These are phyloP conservation scores for Tenthredo livida DNA, from an alignment of 2,888 invertebrate species.

Conservation along the genomic window DNA sequence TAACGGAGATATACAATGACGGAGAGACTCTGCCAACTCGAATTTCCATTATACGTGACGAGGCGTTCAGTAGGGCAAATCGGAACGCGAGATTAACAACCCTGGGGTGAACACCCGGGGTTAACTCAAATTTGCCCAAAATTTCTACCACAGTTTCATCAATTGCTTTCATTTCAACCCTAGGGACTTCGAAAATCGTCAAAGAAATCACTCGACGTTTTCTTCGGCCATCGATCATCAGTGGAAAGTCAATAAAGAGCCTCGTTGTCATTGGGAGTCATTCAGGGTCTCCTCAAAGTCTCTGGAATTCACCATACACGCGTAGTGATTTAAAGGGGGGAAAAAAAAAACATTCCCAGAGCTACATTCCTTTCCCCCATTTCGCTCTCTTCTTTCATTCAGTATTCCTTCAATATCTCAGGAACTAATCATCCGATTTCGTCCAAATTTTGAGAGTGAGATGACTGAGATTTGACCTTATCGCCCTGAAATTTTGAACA, in stretches of 20 bases:
- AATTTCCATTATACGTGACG: slow-evolving; percentile 18
- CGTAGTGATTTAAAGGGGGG: background rate
- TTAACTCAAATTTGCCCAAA: background rate
- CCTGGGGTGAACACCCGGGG: background rate
- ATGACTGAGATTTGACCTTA: background rate
- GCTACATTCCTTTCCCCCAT: background rate
- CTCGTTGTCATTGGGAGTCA: background rate
- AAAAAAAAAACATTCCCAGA: background rate
- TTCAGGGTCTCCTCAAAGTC: background rate
- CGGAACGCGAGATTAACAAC: background rate
- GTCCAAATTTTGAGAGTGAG: background rate
- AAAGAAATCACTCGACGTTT: background rate
- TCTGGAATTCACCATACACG: background rate
- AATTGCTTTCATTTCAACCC: background rate
- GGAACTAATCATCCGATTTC: background rate
- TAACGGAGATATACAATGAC: slow-evolving; percentile 31
- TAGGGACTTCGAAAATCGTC: background rate
- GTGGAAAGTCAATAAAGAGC: background rate
- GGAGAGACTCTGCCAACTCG: slow-evolving; percentile 16
- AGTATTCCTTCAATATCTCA: background rate
- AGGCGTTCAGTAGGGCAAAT: slow-evolving; percentile 2
- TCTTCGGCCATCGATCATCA: background rate
- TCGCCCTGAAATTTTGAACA: background rate
- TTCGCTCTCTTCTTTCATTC: background rate
- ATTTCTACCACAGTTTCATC: background rate